Percentiles rank a stretch among this genome's conserved stretches.
These are phyloP conservation scores for Chionis minor DNA, from an alignment of 2,113 vertebrate genomes.

Conservation along the genomic window DNA sequence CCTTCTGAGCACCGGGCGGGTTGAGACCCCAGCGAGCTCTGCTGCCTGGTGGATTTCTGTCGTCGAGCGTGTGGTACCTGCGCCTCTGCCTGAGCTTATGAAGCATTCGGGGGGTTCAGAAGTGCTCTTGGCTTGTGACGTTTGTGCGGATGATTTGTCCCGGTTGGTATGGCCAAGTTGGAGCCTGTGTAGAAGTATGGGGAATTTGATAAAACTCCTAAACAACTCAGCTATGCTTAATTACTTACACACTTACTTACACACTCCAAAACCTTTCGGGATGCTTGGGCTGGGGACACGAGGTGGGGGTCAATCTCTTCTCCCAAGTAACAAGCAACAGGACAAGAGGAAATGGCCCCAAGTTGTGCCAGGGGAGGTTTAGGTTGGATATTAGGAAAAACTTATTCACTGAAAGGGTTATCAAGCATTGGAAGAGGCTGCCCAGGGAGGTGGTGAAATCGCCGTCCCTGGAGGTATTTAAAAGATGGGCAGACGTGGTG, in stretches of 20 bases:
- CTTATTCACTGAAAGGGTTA: too few relatives aligned
- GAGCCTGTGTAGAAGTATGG: not conserved
- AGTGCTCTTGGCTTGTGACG: not conserved
- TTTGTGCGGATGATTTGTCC: not conserved
- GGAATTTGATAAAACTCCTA: not conserved
- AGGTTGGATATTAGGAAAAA: too few relatives aligned
- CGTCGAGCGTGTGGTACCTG: accelerated
- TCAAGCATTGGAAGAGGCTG: too few relatives aligned
- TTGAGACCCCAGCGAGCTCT: not conserved
- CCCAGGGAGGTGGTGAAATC: too few relatives aligned
- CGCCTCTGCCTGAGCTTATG: not conserved
- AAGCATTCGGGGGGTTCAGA: not conserved
- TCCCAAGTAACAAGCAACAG: too few relatives aligned
- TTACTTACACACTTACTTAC: not conserved
- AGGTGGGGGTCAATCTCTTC: too few relatives aligned
- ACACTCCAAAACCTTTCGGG: not conserved
- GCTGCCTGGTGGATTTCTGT: not conserved
- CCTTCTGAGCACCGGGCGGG: not conserved
- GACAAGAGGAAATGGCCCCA: too few relatives aligned
- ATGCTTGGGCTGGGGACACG: not conserved
- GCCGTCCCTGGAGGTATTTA: too few relatives aligned
- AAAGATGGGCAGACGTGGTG: too few relatives aligned
- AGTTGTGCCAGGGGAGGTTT: too few relatives aligned
- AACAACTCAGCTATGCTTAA: accelerated
- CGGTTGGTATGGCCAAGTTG: not conserved